Evolutionary conservation across 2,797 vertebrate species (phyloP).

Genomic region (Silurus lanzhouensis): DNA sequence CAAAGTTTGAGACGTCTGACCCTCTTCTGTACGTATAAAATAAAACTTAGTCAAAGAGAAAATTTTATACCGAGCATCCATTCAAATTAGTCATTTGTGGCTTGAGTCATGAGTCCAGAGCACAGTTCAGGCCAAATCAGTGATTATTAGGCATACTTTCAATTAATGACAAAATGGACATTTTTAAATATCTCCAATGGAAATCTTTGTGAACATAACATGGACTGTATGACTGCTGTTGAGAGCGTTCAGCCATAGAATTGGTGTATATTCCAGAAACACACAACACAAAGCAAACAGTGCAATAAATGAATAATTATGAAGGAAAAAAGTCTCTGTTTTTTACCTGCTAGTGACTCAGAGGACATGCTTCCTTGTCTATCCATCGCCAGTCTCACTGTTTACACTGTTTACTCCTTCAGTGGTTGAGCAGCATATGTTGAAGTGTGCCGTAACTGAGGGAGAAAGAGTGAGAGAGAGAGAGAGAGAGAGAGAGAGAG

Average conservation of each 20-base stretch:
- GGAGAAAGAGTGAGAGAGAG: constrained; percentile 49
- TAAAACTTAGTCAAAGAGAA: neutral
- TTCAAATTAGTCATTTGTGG: neutral
- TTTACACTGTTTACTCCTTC: constrained; percentile 37
- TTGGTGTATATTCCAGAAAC: neutral
- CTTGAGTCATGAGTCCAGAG: neutral
- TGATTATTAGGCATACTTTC: neutral
- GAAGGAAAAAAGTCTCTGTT: constrained; percentile 17
- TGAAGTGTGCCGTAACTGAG: constrained; percentile 53
- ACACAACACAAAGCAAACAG: neutral
- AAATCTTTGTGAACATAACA: neutral
- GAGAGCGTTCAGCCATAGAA: neutral
- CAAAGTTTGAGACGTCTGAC: neutral
- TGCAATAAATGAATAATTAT: neutral
- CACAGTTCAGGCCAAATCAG: neutral
- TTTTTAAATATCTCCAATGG: too few relatives aligned
- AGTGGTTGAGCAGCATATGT: constrained; percentile 51
- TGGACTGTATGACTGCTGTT: neutral
- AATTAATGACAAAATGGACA: neutral
- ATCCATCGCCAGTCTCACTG: constrained; percentile 66
- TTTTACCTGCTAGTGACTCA: constrained; percentile 75
- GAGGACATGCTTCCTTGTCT: constrained; percentile 69
- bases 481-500: constrained; percentile 5
- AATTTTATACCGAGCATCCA: neutral
- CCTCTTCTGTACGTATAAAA: neutral